Base-by-base conservation (phyloP, 2,113 vertebrate genomes). In the Gambusia holbrooki region DNA sequence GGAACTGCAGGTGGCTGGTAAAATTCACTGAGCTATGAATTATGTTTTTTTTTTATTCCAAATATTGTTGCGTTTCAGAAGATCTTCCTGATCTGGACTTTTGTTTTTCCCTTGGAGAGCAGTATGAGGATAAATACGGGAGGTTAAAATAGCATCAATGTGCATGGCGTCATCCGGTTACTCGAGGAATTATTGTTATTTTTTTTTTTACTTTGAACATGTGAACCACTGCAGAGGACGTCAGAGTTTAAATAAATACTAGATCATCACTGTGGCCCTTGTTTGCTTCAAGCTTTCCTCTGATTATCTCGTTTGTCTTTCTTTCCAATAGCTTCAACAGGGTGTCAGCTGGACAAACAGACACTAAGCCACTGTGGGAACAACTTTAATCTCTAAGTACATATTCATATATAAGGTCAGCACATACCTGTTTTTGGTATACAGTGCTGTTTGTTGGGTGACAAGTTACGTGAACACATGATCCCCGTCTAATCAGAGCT, bases 1-100 rank as follows among this genome's bases (percentile, higher is more conserved):
- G 60, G 42, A 84, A 79, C 69, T 80, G 81, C 88, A 80, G 45
- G 29, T 66, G 72, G 7, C 63, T 66, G 12, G 73, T n/a, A 42
- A 15, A 66, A 42, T 27, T 17, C 32, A 48, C 45, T 48, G 45
- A 65, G 15, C 62, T 33, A 19, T 19, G 7, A 35, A 22, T 25
- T 10, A 25, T 32, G 27, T 1, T 33, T 33, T 35, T 25, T 58
- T n/a, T 58, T 25, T 1, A n/a, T 58, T n/a, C 25, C 51, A 58
- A 58, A 58, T 25, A 58, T 48, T 5, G 5, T 5, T 48, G 45
- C 7, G 45, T 19, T 48, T 25, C 51, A 25, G 22, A 54, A 5
- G 7, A 54, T n/a, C 48, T 51, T 51, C 4, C 19, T 25, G 48
- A 54, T 58, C 17, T 48, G 17, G 45, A 48, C 19, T 48, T 48